These are phyloP conservation scores for Poliocrania exsul DNA, from an alignment of 2,797 vertebrate genomes.

Conservation along the genomic window DNA sequence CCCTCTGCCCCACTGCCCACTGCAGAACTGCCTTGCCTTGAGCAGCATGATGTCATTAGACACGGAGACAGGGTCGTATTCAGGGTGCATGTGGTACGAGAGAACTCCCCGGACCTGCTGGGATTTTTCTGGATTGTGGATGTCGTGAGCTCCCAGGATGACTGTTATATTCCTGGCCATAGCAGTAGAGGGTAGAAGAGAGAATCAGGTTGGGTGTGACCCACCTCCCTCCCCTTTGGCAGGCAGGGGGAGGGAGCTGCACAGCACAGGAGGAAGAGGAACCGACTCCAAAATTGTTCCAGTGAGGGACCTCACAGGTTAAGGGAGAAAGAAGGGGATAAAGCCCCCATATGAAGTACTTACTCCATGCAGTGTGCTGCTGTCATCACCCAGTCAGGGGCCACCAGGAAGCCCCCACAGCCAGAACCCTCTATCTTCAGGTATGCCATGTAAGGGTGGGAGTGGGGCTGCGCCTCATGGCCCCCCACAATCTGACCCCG, in stretches of 20 bases:
- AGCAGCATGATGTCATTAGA: conserved; percentile 59
- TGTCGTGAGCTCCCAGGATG: conserved; percentile 61
- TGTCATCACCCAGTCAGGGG: conserved; percentile 59
- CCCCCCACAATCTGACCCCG: conserved; percentile 40
- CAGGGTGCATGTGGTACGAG: conserved; percentile 2
- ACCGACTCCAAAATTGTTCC: neutral
- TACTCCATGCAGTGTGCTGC: conserved; percentile 62
- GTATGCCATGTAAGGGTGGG: conserved; percentile 57
- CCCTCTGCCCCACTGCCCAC: neutral
- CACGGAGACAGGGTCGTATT: rapidly evolving
- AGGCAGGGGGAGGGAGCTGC: neutral
- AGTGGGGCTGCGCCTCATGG: conserved; percentile 54
- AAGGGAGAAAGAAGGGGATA: neutral
- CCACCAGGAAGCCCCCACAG: conserved; percentile 67
- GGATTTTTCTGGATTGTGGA: neutral
- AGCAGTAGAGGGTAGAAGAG: neutral
- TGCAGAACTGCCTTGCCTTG: neutral
- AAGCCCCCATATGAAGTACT: neutral
- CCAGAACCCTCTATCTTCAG: rapidly evolving
- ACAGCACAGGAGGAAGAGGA: neutral
- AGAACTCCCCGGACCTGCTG: conserved; percentile 59
- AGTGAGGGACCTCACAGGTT: neutral
- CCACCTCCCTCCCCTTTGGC: rapidly evolving
- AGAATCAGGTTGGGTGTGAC: neutral
- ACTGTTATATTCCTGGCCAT: neutral